These are phyloP conservation scores for Dolichomitus sp. DNA, from an alignment of 2,888 invertebrate species.

Conservation along the genomic window DNA sequence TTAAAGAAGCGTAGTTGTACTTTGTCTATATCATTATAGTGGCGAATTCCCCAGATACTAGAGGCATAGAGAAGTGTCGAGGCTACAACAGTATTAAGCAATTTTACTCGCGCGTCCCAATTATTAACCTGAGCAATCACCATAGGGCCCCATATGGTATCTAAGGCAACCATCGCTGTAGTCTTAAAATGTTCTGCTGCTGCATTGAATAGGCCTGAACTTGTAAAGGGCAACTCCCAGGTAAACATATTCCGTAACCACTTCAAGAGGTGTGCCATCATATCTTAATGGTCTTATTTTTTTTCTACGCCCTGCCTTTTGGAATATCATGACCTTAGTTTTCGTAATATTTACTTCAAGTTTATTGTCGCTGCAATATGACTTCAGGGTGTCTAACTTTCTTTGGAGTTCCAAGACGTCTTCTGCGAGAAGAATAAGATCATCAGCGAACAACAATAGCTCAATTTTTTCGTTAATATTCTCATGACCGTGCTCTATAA, in stretches of 20 bases:
- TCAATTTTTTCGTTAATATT: constrained; percentile 28
- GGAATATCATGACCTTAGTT: constrained; percentile 41
- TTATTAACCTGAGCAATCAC: neutral
- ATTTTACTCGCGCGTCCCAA: constrained; percentile 35
- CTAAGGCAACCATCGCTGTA: constrained; percentile 39
- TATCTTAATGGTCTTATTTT: constrained; percentile 25
- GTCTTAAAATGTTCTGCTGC: constrained; percentile 2
- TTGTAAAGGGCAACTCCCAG: constrained; percentile 38
- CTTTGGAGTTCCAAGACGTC: constrained; percentile 39
- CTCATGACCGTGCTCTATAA: constrained; percentile 17
- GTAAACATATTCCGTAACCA: constrained; percentile 45
- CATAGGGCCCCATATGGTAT: constrained; percentile 34
- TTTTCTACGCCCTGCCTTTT: constrained; percentile 28
- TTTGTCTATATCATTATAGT: constrained; percentile 23
- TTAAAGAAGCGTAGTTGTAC: constrained; percentile 33
- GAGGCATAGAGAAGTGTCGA: constrained; percentile 22
- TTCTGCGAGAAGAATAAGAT: constrained; percentile 41
- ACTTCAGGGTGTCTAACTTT: constrained; percentile 37
- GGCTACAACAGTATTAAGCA: constrained; percentile 16
- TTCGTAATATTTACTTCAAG: constrained; percentile 35
- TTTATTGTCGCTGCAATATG: neutral
- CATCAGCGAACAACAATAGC: constrained; percentile 55
- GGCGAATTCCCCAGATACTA: constrained; percentile 22
- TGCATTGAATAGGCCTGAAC: constrained; percentile 19
- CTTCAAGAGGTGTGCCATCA: constrained; percentile 6